Conservation (phyloP, 2,888 invertebrate genomes). For the Cryptocheilus praepositus region DNA sequence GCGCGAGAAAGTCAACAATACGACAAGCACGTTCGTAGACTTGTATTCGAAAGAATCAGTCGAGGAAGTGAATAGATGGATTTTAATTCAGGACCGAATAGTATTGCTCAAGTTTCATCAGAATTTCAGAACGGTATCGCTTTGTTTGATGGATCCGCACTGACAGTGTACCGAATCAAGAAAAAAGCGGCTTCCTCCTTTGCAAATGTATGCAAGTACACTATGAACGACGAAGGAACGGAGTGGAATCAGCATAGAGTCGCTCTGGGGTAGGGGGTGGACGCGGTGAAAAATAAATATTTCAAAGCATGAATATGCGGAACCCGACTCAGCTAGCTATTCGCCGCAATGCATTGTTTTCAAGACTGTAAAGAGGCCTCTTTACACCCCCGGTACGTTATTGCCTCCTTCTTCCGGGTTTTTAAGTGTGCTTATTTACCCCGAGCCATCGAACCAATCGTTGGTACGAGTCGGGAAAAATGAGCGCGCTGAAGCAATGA, state of each 20-base stretch:
- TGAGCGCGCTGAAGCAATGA: conserved; percentile 1
- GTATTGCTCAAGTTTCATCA: neutral
- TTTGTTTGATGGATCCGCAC: neutral
- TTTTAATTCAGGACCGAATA: neutral
- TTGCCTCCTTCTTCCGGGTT: conserved; percentile 26
- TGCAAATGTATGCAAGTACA: too few species aligned
- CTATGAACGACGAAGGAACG: conserved; percentile 2
- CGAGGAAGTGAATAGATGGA: neutral
- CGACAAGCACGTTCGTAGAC: neutral
- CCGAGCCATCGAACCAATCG: conserved; percentile 42
- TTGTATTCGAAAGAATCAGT: neutral
- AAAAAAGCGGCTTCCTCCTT: too few species aligned
- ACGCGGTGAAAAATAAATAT: conserved; percentile 39
- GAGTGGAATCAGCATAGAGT: neutral
- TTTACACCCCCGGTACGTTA: conserved; percentile 31
- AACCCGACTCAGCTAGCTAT: conserved; percentile 21
- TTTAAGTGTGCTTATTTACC: conserved; percentile 49
- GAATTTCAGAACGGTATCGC: too few species aligned
- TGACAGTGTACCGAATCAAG: too few species aligned
- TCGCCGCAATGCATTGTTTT: conserved; percentile 47
- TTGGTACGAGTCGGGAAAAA: conserved; percentile 26
- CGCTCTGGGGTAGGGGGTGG: neutral
- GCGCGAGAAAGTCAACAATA: neutral
- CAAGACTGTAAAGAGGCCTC: conserved; percentile 44
- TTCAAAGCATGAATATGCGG: conserved; percentile 23